Evolutionary conservation across 2,888 invertebrate genomes (phyloP), one percentile per base, ranked within the genome.

Genomic region (Agrotis segetum): DNA sequence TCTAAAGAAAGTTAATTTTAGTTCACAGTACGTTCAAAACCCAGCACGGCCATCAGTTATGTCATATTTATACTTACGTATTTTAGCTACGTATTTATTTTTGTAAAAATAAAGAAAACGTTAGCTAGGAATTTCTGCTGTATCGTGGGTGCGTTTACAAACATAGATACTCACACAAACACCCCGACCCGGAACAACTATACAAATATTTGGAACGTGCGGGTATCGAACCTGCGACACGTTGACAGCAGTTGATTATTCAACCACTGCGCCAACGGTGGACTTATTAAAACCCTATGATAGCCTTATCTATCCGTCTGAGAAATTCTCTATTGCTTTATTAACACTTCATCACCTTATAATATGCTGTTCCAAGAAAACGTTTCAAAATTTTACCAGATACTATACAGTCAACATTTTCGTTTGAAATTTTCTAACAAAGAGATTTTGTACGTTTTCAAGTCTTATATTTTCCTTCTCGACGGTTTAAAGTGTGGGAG

Each of bases 401-500:
- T 60, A 46, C 58, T 67, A 53, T 47, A 29, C 29, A 58, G 19
- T 16, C n/a, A 76, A 77, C 40, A 77, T 44, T 77, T 56, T 64
- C 74, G 61, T 68, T 68, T 68, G 56, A 74, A 47, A 64, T 24
- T 67, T 64, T 44, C 67, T 34, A 46, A 63, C 63, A 63, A 79
- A 79, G 73, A 62, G 7, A 53, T 55, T 14, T 29, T 11, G 17
- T 50, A 40, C 49, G 13, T 46, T 55, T 52, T 44, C 24, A 17
- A 55, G 19, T 14, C 62, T 70, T 53, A 77, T 49, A 74, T 77
- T 72, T 66, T 53, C 56, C 56, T 24, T 34, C 44, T 73, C n/a
- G 44, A 64, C 19, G 46, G 21, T 61, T 4, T 52, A 61, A 73
- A 62, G 47, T 72, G 46, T 34, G 29, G 62, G 34, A 34, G 40